Base-by-base conservation (phyloP, 2,797 vertebrate species). In the Myiotriccus ornatus region DNA sequence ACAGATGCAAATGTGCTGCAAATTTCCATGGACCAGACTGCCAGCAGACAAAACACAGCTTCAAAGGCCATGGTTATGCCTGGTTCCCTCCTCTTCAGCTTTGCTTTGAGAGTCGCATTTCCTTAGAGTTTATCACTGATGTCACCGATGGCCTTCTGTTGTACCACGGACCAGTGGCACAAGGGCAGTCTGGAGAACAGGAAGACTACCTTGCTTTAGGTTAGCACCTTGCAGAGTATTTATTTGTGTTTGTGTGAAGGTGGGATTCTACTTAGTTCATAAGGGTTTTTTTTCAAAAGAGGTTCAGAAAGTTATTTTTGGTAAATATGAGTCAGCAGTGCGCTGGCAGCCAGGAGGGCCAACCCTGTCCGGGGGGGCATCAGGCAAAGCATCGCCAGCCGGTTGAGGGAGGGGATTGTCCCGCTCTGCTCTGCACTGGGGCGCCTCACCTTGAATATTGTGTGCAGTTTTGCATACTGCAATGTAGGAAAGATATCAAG, bases 41-140 rank as follows among this genome's bases (percentile, higher is more conserved):
- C 93, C 98, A 99, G 96, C 98, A 98, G 97, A 99, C 98, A 89
- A 98, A 98, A 71, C 98, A 97, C 97, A 98, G 98, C 76, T 99
- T 99, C 64, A 97, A 97, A 14, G 98, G 98, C 3, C 97, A 97
- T 0, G 98, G 99, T 59, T 99, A 98, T 55, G 98, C 98, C 88
- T 99, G 99, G 99, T 99, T 99, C 70, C 98, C 98, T 93, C 98
- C 98, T 93, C 97, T 99, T 90, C 98, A 93, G 87, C 98, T 97
- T 68, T 99, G 99, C 96, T 99, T 98, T 95, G 98, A 98, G 87
- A 99, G 98, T 95, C 98, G 96, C 84, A 97, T 99, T 96, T 98
- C 98, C 68, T 69, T 99, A 90, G 98, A 99, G 91, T 99, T 99
- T 75, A 97, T 99, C 94, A 98, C 98, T 0, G 98, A 99, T 80